Percentiles rank a stretch among this genome's conserved stretches.
Conservation (phyloP, 2,888 invertebrate species). For the Caenorhabditis parvicauda region DNA sequence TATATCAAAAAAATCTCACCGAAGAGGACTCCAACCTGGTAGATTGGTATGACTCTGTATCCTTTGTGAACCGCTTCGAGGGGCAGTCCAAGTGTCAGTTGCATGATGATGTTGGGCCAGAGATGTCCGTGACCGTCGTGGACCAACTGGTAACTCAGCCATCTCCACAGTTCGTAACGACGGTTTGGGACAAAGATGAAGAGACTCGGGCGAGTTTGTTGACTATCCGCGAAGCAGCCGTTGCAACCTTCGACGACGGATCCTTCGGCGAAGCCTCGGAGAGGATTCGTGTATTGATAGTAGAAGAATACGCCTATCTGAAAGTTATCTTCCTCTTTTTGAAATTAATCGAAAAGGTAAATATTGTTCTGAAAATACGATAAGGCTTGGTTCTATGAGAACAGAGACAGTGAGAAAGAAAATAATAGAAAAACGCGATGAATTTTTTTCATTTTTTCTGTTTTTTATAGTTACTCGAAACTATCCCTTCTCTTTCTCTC, state of each 20-base stretch:
- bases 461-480: too few relatives aligned
- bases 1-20: too few relatives aligned
- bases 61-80: constrained; percentile 88
- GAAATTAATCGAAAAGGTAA: too few relatives aligned
- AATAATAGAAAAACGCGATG: too few relatives aligned
- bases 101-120: constrained; percentile 84
- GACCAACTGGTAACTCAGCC: constrained; percentile 75
- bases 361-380: neutral
- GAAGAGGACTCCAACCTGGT: constrained; percentile 58
- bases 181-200: constrained; percentile 85
- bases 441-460: too few relatives aligned
- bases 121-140: constrained; percentile 70
- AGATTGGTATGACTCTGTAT: constrained; percentile 77
- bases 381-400: neutral
- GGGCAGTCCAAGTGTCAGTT: constrained; percentile 87
- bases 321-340: neutral
- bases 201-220: constrained; percentile 27
- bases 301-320: constrained; percentile 68
- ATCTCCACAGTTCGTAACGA: constrained; percentile 87
- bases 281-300: constrained; percentile 65
- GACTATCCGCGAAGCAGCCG: constrained; percentile 71
- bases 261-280: constrained; percentile 63
- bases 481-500: too few relatives aligned
- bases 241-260: constrained; percentile 68
- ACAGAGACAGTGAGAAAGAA: neutral